Base-by-base conservation (phyloP, 2,888 invertebrate genomes). In the Trachelus tabidus region DNA sequence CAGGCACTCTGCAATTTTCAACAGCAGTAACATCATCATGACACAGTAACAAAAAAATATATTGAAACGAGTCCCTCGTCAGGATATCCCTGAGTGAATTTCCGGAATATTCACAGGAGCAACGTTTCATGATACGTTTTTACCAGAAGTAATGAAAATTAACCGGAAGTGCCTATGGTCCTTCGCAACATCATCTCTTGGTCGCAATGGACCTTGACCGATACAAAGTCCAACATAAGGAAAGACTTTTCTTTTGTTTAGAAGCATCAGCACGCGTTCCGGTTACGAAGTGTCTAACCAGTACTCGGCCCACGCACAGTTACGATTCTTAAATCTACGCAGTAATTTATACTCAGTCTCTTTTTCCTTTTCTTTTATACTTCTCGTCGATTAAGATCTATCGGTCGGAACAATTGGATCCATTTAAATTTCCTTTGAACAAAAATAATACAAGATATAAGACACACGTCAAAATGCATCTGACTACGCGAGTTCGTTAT, bases 261-360 rank as follows among this genome's bases (percentile, higher is more conserved):
- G 56, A 56, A 56, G 56, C 23, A 23, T 56, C 56, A 56, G 9
- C 56, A 23, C 9, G 56, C 56, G 56, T 56, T 40, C 15, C 68
- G 34, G 69, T 37, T 69, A 69, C 12, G 31, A 75, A 34, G 40
- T 75, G 74, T 71, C 77, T 69, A 75, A 77, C 77, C 76, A 73
- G 76, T 76, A 73, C 35, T 76, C 77, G 68, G 30, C 80, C 79
- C 80, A 79, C 80, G 79, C 80, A 68, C 35, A 37, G 68, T 75
- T 78, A 23, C 30, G 23, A 56, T 9, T 56, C 23, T 79, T 69
- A 73, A 75, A 79, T 80, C 80, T 79, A 77, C 80, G 80, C 77
- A 79, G 77, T 75, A 80, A 79, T 79, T 80, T 79, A 73, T 76
- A 79, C 75, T 56, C n/a, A 15, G 73, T 34, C 31, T 76, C 71